Evolutionary conservation across 2,797 vertebrate species (phyloP), one percentile per base, ranked within the genome.

Genomic region (Anas flavirostris): DNA sequence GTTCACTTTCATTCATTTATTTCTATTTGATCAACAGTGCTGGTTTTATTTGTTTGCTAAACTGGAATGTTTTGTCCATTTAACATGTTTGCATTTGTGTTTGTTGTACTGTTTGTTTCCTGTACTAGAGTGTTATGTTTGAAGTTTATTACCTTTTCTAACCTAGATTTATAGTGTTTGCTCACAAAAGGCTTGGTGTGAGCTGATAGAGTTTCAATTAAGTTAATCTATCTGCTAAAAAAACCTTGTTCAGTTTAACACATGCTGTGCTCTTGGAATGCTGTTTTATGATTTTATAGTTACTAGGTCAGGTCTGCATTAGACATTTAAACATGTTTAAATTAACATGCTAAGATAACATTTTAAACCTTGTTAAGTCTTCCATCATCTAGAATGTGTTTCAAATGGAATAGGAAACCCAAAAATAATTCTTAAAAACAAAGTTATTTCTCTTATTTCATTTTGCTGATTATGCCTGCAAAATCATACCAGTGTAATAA

Each of bases 161-260:
- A 86, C 66, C 41, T 33, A 33, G 9, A 85, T 67, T 93, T 82
- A 31, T 14, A 53, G 52, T 70, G 15, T 92, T 86, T 87, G 25
- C 33, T 91, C 6, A n/a, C 19, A 58, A 8, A 39, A 23, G 26
- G 33, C 33, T 83, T 79, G 43, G 16, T 6, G 15, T 75, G 76
- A 86, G 33, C 37, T 73, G 55, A 9, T 74, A 74, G 43, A 81
- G 35, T 90, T 35, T 59, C 59, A 72, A 12, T 68, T 46, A 90
- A 75, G 1, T 43, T 83, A 58, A 66, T 90, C 26, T 81, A 62
- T 1, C 16, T 62, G 21, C 63, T 83, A 9, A 81, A 77, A 76
- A 69, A 53, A 25, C 15, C 15, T 46, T 53, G 5, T 43, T 74
- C 33, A 55, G 1, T 5, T 76, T 83, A 77, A 43, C 56, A 33